phyloP scores from a whole-genome alignment of 2,797 vertebrate genomes.

The Gambelia wislizenii region DNA sequence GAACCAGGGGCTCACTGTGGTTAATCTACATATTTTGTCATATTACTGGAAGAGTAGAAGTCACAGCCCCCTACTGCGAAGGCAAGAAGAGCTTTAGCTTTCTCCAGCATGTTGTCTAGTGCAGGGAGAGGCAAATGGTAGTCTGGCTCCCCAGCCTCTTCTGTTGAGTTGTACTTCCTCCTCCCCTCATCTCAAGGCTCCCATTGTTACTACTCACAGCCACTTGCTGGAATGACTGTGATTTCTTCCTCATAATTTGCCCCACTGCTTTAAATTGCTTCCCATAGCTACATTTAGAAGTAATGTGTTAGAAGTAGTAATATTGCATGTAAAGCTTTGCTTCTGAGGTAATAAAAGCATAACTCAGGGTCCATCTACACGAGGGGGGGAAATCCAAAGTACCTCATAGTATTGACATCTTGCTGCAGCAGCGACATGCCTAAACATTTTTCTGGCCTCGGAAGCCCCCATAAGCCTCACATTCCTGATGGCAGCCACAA shows the following conservation, averaged over 20 bases:
- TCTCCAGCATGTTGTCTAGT: neutral
- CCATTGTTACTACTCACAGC: neutral
- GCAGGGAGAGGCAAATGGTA: neutral
- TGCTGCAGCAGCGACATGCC: too few relatives aligned
- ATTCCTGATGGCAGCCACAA: too few relatives aligned
- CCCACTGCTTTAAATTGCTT: neutral
- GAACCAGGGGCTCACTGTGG: neutral
- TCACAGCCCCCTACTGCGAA: neutral
- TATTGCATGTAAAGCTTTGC: neutral
- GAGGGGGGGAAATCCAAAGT: too few relatives aligned
- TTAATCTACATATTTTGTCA: neutral
- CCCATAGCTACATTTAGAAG: neutral
- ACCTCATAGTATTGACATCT: too few relatives aligned
- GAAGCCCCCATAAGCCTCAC: too few relatives aligned
- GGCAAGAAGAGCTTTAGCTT: neutral
- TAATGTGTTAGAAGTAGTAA: neutral
- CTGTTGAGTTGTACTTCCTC: neutral
- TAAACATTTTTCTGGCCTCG: too few relatives aligned
- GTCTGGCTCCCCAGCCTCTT: neutral
- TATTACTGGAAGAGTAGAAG: neutral
- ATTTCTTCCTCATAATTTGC: neutral
- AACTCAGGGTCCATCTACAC: too few relatives aligned
- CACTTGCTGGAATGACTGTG: neutral
- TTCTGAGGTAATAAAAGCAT: neutral
- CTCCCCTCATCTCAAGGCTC: too few relatives aligned